These are phyloP conservation scores for Cyclopterus lumpus DNA, from an alignment of 2,797 vertebrate species.

Conservation along the genomic window DNA sequence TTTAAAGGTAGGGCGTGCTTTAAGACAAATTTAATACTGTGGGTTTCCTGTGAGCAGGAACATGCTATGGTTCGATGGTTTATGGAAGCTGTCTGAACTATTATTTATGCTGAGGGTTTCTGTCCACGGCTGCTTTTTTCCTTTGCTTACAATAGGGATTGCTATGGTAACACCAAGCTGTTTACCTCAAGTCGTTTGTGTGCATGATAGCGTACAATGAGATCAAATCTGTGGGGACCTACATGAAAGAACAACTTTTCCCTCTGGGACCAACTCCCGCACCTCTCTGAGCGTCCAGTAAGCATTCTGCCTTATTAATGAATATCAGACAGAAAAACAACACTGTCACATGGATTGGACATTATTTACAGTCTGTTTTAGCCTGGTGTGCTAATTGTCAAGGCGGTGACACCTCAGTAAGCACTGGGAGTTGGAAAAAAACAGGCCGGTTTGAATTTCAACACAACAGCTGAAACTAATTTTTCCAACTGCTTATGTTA, in stretches of 20 bases:
- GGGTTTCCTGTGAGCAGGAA: slow-evolving; percentile 47
- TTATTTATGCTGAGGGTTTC: slow-evolving; percentile 75
- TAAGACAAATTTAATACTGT: slow-evolving; percentile 57
- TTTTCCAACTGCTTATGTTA: slow-evolving; percentile 85
- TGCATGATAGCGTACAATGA: slow-evolving; percentile 84
- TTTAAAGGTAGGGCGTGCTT: slow-evolving; percentile 42
- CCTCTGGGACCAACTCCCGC: slow-evolving; percentile 76
- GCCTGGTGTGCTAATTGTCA: slow-evolving; percentile 81
- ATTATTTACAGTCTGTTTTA: slow-evolving; percentile 80
- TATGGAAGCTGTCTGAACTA: slow-evolving; percentile 70
- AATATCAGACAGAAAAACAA: slow-evolving; percentile 86
- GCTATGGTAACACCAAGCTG: slow-evolving; percentile 85
- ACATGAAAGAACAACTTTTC: slow-evolving; percentile 85
- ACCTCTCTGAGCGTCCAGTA: slow-evolving; percentile 76
- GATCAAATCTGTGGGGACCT: slow-evolving; percentile 85
- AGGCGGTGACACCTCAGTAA: slow-evolving; percentile 78
- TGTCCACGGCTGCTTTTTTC: slow-evolving; percentile 73
- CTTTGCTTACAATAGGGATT: slow-evolving; percentile 80
- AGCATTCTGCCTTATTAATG: slow-evolving; percentile 84
- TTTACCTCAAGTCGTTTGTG: slow-evolving; percentile 86
- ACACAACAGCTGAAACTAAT: slow-evolving; percentile 79
- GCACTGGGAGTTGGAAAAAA: slow-evolving; percentile 66
- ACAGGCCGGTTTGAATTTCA: slow-evolving; percentile 67
- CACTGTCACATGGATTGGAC: slow-evolving; percentile 76
- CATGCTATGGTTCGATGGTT: slow-evolving; percentile 54